Evolutionary conservation across 2,113 vertebrate genomes (phyloP), one percentile per base, ranked within the genome.

Genomic region (Etheostoma spectabile): DNA sequence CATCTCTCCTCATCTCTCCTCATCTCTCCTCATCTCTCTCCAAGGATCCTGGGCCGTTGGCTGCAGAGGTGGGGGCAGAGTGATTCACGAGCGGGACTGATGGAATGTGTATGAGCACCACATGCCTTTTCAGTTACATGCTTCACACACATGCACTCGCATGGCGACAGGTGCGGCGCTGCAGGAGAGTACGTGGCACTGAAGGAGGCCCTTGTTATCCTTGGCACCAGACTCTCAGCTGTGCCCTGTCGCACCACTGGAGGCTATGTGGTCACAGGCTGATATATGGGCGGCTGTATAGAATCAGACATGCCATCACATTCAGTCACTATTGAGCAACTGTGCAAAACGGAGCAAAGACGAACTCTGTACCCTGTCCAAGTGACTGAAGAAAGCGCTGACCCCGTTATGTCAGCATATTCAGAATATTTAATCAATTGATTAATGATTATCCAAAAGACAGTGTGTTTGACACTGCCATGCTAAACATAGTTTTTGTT

Each of bases 101-200:
- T 90, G 91, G 92, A 93, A 92, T 93, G 85, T 65, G 51, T 65
- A 77, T 38, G 79, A 86, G 80, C 76, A 68, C 88, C 89, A 84
- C 85, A 88, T 92, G 89, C 86, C 83, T 83, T 79, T 86, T 70
- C 73, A 63, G 77, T 79, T 89, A 38, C 73, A 75, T 76, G 87
- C 78, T 67, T 69, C 30, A 49, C 77, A 71, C 56, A 59, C 78
- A 33, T 18, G 51, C 64, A 27, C 77, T 51, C 51, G 30, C 55
- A 52, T 18, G 46, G 76, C 61, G 74, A 93, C 92, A 94, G 92
- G 92, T 94, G 92, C 78, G 55, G 72, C 52, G 16, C 48, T 60
- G 77, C 74, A 66, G 67, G 67, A 70, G 88, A 66, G 79, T 35
- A 56, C 33, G 66, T 78, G 79, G 83, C 78, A 73, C 83, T 82